Percentiles rank a stretch among this genome's conserved stretches.
These are phyloP conservation scores for Spilarctia lutea DNA, from an alignment of 2,888 invertebrate genomes.

Conservation along the genomic window DNA sequence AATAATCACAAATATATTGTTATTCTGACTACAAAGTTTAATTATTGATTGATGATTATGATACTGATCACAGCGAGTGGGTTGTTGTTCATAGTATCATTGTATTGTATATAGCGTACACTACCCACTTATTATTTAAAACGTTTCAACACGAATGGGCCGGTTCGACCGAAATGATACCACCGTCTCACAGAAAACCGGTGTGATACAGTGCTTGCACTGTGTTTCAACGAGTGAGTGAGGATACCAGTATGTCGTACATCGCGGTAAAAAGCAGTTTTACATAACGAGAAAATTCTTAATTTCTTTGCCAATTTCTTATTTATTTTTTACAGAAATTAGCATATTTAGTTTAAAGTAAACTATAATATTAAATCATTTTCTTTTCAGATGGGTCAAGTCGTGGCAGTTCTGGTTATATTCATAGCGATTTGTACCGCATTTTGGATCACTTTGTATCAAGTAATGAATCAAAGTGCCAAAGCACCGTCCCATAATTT, in stretches of 20 bases:
- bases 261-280: too few relatives aligned
- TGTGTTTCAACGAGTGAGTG: too few relatives aligned
- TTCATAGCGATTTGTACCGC: slow-evolving; percentile 59
- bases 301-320: too few relatives aligned
- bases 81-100: background rate
- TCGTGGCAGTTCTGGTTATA: slow-evolving; percentile 54
- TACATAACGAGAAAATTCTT: too few relatives aligned
- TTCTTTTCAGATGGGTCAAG: slow-evolving; percentile 70
- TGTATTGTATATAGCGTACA: background rate
- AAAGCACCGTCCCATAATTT: slow-evolving; percentile 67
- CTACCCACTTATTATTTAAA: background rate
- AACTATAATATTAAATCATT: background rate
- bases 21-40: background rate
- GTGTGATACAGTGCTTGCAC: too few relatives aligned
- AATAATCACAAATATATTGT: background rate
- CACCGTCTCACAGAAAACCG: too few relatives aligned
- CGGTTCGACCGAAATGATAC: too few relatives aligned
- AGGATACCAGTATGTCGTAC: too few relatives aligned
- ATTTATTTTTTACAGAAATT: background rate
- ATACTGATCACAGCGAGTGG: background rate
- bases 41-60: background rate
- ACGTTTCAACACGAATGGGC: too few relatives aligned
- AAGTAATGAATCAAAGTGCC: slow-evolving; percentile 39
- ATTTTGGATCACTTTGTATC: slow-evolving; percentile 48
- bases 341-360: background rate